Evolutionary conservation across 2,113 vertebrate genomes (phyloP).

Genomic region (Esox niger): DNA sequence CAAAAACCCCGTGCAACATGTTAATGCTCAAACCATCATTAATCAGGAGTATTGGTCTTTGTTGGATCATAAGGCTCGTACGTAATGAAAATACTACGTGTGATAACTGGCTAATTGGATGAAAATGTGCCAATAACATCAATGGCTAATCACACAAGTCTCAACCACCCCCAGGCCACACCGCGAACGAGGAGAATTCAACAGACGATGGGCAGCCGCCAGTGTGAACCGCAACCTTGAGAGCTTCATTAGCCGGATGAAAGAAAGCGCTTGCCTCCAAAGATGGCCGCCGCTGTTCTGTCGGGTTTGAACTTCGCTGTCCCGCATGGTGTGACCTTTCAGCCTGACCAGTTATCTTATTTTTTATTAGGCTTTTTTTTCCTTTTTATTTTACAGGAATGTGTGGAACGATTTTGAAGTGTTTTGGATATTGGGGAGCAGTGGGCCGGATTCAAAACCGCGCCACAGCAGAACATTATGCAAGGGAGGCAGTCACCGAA

Average conservation of each 20-base stretch:
- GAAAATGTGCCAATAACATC: conserved; percentile 75
- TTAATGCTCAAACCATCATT: conserved; percentile 70
- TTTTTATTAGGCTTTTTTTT: no score
- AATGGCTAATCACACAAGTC: conserved; percentile 72
- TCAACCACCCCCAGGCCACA: conserved; percentile 62
- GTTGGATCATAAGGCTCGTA: conserved; percentile 65
- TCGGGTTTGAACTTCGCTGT: not conserved
- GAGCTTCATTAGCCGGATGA: conserved; percentile 66
- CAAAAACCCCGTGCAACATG: conserved; percentile 61
- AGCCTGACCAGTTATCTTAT: no score
- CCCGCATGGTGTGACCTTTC: no score
- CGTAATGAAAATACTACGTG: conserved; percentile 68
- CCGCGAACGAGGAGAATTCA: conserved; percentile 44
- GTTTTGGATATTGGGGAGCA: no score
- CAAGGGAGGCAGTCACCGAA: no score
- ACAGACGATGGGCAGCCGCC: conserved; percentile 49
- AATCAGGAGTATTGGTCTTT: conserved; percentile 66
- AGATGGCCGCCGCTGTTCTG: not conserved
- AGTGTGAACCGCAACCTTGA: conserved; percentile 44
- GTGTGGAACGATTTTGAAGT: no score
- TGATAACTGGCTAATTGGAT: conserved; percentile 72
- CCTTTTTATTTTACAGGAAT: no score
- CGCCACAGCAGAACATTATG: no score
- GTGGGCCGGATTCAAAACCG: no score
- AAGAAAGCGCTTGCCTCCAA: conserved; percentile 33